Evolutionary conservation across 2,888 invertebrate species (phyloP).

Genomic region (Sphaeridia pumilis): DNA sequence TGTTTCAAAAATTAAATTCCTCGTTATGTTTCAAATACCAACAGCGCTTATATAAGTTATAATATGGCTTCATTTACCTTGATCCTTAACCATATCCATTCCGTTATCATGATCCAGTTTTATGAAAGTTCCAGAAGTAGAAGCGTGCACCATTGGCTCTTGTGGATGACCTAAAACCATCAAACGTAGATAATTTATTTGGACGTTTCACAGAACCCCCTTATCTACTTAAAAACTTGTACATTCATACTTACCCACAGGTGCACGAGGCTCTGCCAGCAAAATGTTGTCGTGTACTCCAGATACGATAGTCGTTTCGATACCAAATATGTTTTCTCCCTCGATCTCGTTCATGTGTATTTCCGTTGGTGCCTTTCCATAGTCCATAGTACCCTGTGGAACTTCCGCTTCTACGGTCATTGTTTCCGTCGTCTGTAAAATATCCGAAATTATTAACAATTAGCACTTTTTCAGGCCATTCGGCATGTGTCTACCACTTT

Average conservation of each 20-base stretch:
- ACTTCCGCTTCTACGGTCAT: constrained; percentile 2
- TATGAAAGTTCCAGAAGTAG: background rate
- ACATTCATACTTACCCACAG: constrained; percentile 1
- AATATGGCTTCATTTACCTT: background rate
- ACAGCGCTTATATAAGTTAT: too few species aligned
- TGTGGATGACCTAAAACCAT: background rate
- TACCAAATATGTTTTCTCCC: constrained; percentile 1
- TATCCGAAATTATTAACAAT: too few species aligned
- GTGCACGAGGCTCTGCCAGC: background rate
- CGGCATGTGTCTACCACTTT: too few species aligned
- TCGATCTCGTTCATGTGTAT: constrained; percentile 1
- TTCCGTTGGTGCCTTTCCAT: background rate
- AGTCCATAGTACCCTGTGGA: background rate
- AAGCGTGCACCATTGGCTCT: background rate
- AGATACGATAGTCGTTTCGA: constrained; percentile 1
- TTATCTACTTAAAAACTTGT: background rate
- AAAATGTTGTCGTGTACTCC: constrained; percentile 4
- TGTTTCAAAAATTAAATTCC: background rate
- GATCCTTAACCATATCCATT: background rate
- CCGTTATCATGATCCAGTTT: background rate
- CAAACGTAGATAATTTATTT: background rate
- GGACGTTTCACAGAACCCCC: background rate
- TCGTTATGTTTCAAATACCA: too few species aligned
- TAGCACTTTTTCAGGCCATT: too few species aligned
- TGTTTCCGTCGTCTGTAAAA: constrained; percentile 1